Base-by-base conservation (phyloP, 2,888 invertebrate species). In the Tyria jacobaeae region DNA sequence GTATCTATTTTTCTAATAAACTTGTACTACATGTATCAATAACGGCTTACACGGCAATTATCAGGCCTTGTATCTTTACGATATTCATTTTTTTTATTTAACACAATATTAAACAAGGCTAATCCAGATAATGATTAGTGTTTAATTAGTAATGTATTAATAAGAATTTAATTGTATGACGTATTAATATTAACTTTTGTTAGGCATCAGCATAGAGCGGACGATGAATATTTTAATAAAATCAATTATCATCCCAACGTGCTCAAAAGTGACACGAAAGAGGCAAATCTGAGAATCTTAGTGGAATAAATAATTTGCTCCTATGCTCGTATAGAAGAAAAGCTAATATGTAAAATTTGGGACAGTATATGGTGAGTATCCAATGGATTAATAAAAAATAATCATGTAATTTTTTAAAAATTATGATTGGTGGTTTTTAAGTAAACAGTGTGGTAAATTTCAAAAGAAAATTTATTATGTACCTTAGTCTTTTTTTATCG, bases 241-340 rank as follows among this genome's bases (percentile, higher is more conserved):
- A 49, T 41, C 52, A 59, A 69, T 67, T 62, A 69, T 70, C 64
- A 67, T 68, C 68, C 66, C 52, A 53, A 53, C 61, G 21, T 62
- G 68, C 69, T 70, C 66, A 66, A 44, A 72, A 60, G 64, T 66
- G 64, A 66, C 50, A 64, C 57, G 56, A 64, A 73, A 71, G 70
- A 71, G 69, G 71, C 68, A 48, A 65, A 68, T 66, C 68, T 55
- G 60, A 31, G 17, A 31, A 14, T 34, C 21, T 51, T 31, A 50
- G n/a, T n/a, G n/a, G n/a, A n/a, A n/a, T n/a, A n/a, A n/a, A n/a
- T n/a, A n/a, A n/a, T n/a, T n/a, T n/a, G n/a, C n/a, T n/a, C n/a
- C n/a, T n/a, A n/a, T n/a, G n/a, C n/a, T n/a, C n/a, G n/a, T n/a
- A n/a, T n/a, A n/a, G n/a, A n/a, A n/a, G n/a, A n/a, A n/a, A n/a